phyloP scores from a whole-genome alignment of 2,888 invertebrate genomes.

The Listrodromus nycthemerus region DNA sequence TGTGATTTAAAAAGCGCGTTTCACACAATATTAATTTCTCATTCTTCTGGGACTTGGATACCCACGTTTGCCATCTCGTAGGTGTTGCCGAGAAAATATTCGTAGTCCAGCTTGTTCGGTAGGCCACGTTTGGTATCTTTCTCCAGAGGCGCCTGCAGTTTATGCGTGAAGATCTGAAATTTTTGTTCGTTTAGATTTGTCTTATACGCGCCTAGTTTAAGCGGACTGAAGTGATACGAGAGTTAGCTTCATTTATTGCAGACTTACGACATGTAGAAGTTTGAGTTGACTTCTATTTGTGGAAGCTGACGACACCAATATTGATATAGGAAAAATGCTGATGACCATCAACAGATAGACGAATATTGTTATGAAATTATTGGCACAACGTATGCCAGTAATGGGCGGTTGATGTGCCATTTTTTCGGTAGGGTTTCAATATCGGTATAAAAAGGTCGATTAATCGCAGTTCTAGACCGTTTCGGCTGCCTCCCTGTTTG shows the following conservation, averaged over 20 bases:
- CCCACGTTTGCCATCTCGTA: slow-evolving; percentile 74
- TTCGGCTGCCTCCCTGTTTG: too few species aligned
- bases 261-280: slow-evolving; percentile 75
- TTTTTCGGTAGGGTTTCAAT: not conserved
- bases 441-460: not conserved
- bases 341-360: slow-evolving; percentile 25
- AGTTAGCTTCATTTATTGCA: not conserved
- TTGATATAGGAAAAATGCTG: not conserved
- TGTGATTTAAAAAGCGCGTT: not conserved
- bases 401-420: not conserved
- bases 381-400: not conserved
- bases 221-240: not conserved
- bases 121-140: slow-evolving; percentile 43
- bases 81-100: slow-evolving; percentile 69
- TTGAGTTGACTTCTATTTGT: slow-evolving; percentile 67
- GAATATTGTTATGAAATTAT: not conserved
- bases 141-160: slow-evolving; percentile 72
- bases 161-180: slow-evolving; percentile 74
- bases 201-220: not conserved
- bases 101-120: slow-evolving; percentile 70
- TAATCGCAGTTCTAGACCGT: not conserved
- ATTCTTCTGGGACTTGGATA: slow-evolving; percentile 25
- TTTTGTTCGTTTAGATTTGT: not conserved
- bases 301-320: slow-evolving; percentile 9
- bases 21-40: not conserved